Percentiles rank a stretch among this genome's conserved stretches.
Conservation (phyloP, 2,888 invertebrate species). For the Endotricha flammealis region DNA sequence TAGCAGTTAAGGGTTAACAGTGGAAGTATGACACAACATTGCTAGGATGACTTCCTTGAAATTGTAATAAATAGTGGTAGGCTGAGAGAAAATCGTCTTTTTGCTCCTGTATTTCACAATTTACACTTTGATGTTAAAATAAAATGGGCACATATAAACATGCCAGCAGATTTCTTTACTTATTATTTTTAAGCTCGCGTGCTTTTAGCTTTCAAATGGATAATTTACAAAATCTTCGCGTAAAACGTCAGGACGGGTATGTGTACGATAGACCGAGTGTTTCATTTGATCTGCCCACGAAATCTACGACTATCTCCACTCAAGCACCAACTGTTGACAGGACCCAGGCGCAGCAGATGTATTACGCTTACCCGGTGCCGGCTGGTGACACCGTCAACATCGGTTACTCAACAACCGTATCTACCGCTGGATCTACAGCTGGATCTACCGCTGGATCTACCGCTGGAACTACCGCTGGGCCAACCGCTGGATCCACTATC, state of each 20-base stretch:
- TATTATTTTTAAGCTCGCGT: conserved; percentile 1
- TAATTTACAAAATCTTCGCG: conserved; percentile 27
- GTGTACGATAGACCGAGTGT: conserved; percentile 61
- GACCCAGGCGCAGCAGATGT: conserved; percentile 61
- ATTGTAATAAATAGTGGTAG: conserved; percentile 50
- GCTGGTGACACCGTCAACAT: conserved; percentile 36
- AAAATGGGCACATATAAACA: conserved; percentile 35
- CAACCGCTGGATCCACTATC: no score
- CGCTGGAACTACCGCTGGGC: no score
- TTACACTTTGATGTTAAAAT: conserved; percentile 14
- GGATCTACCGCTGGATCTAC: conserved; percentile 13
- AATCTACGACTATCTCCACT: conserved; percentile 40
- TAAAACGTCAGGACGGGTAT: conserved; percentile 64
- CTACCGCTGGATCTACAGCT: conserved; percentile 20
- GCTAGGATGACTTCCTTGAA: conserved; percentile 37
- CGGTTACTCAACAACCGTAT: conserved; percentile 32
- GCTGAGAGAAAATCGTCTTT: conserved; percentile 37
- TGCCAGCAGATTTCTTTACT: conserved; percentile 26
- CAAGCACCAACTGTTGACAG: conserved; percentile 59
- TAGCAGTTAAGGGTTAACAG: conserved; percentile 36
- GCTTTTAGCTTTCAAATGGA: not conserved
- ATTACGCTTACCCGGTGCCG: conserved; percentile 62
- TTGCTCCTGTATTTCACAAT: conserved; percentile 17
- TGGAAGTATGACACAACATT: conserved; percentile 44
- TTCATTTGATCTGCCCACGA: conserved; percentile 58